Evolutionary conservation across 2,113 vertebrate species (phyloP).

Genomic region (Onychostoma macrolepis): DNA sequence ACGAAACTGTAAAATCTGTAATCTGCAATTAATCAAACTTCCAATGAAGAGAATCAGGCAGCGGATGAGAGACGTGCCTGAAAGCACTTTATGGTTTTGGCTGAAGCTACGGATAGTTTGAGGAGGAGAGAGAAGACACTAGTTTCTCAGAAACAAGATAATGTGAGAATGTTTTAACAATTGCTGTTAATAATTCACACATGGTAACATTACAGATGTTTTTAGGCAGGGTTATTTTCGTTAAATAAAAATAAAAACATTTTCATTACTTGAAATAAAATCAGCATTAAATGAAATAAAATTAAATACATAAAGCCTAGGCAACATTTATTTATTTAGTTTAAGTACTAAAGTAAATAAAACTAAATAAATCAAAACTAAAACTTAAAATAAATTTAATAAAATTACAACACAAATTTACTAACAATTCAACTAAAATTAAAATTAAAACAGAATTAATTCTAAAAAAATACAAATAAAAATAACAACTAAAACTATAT

Average conservation of each 20-base stretch:
- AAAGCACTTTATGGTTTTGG: background rate
- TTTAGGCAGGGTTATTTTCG: background rate
- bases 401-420: too few relatives aligned
- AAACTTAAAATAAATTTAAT: too few relatives aligned
- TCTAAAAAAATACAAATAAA: background rate
- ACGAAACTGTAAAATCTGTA: conserved; percentile 2
- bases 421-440: too few relatives aligned
- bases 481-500: background rate
- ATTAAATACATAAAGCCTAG: too few relatives aligned
- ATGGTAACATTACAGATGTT: background rate
- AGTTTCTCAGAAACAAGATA: conserved; percentile 1
- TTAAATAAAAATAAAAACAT: background rate
- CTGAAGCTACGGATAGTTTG: background rate
- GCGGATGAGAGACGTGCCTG: background rate
- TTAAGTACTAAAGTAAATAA: too few relatives aligned
- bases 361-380: too few relatives aligned
- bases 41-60: background rate
- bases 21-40: conserved; percentile 23
- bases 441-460: too few relatives aligned
- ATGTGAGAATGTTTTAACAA: background rate
- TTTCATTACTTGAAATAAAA: background rate
- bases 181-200: background rate
- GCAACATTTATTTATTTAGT: too few relatives aligned
- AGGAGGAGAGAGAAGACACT: background rate
- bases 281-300: too few relatives aligned